phyloP scores from a whole-genome alignment of 2,113 vertebrate species.

The Vanacampus margaritifer region DNA sequence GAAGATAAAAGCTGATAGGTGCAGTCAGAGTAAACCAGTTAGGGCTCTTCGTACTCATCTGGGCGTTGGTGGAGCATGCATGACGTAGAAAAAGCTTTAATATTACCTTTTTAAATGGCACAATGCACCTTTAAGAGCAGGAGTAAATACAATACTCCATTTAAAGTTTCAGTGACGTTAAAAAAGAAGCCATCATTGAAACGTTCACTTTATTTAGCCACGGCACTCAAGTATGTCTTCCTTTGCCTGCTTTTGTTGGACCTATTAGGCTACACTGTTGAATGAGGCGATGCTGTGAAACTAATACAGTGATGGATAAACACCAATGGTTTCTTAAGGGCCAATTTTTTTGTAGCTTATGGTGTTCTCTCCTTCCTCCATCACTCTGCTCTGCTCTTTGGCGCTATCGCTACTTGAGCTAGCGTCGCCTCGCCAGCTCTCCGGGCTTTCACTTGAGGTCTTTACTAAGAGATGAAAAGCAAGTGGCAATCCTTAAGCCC shows the following conservation, averaged over 20 bases:
- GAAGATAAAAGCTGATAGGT: too few species aligned
- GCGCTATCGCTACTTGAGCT: constrained; percentile 11
- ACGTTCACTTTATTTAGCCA: constrained; percentile 42
- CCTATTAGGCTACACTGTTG: constrained; percentile 36
- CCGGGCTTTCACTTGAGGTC: constrained; percentile 31
- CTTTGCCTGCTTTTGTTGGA: constrained; percentile 52
- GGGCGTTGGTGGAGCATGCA: too few species aligned
- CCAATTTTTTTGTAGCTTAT: constrained; percentile 20
- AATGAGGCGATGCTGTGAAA: constrained; percentile 54
- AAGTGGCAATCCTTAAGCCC: constrained; percentile 58
- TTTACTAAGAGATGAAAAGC: constrained; percentile 67
- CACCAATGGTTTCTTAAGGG: constrained; percentile 40
- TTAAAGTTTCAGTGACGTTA: not conserved
- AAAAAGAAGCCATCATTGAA: constrained; percentile 19
- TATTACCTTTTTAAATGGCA: too few species aligned
- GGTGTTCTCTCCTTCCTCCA: constrained; percentile 9
- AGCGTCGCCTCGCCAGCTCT: not conserved
- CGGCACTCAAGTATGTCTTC: constrained; percentile 21
- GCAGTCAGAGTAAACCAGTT: too few species aligned
- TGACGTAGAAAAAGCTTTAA: too few species aligned
- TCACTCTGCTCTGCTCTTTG: constrained; percentile 1
- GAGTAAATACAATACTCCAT: not conserved
- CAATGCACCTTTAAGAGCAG: too few species aligned
- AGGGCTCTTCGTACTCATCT: too few species aligned
- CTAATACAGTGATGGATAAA: constrained; percentile 60